Percentiles rank a stretch among this genome's conserved stretches.
These are phyloP conservation scores for Ceuthmochares aereus DNA, from an alignment of 2,113 vertebrate genomes.

Conservation along the genomic window DNA sequence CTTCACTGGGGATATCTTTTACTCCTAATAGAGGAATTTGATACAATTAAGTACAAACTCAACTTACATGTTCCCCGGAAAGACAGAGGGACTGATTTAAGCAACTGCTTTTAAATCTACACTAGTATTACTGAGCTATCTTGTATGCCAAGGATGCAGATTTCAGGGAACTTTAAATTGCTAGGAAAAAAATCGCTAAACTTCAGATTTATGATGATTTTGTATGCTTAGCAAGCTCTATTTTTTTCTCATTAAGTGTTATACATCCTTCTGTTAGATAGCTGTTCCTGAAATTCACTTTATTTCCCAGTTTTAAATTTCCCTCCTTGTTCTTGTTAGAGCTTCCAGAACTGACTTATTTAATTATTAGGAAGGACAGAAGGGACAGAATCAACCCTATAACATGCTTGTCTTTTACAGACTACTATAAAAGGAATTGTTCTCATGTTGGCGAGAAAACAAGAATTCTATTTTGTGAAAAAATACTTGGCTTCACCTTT, in stretches of 20 bases:
- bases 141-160: not conserved
- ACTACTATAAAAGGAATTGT: constrained; percentile 66
- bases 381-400: constrained; percentile 7
- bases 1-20: not conserved
- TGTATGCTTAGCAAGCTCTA: not conserved
- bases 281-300: not conserved
- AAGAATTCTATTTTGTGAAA: constrained; percentile 62
- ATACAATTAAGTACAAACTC: not conserved
- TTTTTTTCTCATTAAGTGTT: not conserved
- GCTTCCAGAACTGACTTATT: not conserved
- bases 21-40: not conserved
- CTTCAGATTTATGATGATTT: not conserved
- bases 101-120: not conserved
- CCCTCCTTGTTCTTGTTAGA: not conserved
- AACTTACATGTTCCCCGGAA: not conserved
- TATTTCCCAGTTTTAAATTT: not conserved
- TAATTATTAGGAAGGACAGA: not conserved
- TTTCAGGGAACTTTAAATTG: not conserved
- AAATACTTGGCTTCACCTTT: constrained; percentile 67
- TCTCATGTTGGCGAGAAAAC: constrained; percentile 54
- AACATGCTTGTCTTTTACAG: not conserved
- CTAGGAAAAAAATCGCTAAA: not conserved
- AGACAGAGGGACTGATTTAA: not conserved
- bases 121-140: not conserved
- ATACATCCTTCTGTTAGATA: not conserved